phyloP scores from a whole-genome alignment of 2,113 vertebrate species.

The Podocnemis expansa region DNA sequence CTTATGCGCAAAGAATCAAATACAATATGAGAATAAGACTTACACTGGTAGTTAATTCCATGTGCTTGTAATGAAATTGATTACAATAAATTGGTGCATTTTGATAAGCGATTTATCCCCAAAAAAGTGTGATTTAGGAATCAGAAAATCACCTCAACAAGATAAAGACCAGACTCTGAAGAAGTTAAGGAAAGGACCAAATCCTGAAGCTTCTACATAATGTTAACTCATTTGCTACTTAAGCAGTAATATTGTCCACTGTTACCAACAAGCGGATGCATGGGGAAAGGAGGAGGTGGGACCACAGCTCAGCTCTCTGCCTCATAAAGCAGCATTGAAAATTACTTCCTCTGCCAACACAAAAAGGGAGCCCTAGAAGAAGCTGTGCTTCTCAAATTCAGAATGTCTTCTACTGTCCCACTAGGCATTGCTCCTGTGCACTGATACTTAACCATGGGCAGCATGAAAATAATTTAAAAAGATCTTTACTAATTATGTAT shows the following conservation, averaged over 20 bases:
- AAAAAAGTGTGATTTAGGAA: neutral
- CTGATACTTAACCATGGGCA: neutral
- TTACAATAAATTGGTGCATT: neutral
- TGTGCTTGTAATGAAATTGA: neutral
- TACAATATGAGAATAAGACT: neutral
- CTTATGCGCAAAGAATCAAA: neutral
- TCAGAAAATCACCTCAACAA: conserved; percentile 33
- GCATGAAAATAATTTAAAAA: neutral
- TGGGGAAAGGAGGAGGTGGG: conserved; percentile 51
- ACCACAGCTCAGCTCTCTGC: conserved; percentile 52
- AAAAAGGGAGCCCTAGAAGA: conserved; percentile 13
- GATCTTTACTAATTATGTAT: conserved; percentile 10
- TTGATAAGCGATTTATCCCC: neutral
- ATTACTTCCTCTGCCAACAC: conserved; percentile 42
- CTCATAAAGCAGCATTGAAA: conserved; percentile 15
- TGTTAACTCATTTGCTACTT: conserved; percentile 49
- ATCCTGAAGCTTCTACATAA: conserved; percentile 22
- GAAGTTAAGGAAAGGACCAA: conserved; percentile 57
- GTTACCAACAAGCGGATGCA: conserved; percentile 50
- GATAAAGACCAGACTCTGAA: conserved; percentile 61
- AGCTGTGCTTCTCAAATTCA: neutral
- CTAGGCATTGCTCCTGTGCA: neutral
- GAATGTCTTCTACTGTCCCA: neutral
- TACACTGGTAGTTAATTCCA: neutral
- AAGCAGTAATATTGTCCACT: conserved; percentile 37